A percentile compares a stretch with the other conserved stretches of the same genome.
Conservation (phyloP, 2,113 vertebrate species). For the Corythoichthys intestinalis region DNA sequence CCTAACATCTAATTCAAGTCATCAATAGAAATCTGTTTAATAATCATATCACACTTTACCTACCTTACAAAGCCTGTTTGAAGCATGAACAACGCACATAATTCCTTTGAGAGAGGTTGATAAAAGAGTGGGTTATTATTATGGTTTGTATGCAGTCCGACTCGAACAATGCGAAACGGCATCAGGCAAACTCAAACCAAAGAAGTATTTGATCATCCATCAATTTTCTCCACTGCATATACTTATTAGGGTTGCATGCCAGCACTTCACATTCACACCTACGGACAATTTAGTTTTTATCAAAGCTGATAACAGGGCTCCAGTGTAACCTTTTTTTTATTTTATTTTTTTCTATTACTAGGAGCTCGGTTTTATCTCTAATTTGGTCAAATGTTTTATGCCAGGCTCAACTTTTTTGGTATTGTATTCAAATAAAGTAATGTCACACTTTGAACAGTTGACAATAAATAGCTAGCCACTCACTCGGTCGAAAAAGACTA, state of each 20-base stretch:
- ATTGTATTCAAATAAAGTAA: no score
- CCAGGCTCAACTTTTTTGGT: no score
- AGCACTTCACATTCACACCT: background rate
- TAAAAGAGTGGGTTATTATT: slow-evolving; percentile 2
- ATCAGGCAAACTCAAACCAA: background rate
- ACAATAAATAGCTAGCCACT: no score
- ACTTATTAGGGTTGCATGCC: background rate
- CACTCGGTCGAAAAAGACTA: no score
- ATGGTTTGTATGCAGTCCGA: background rate
- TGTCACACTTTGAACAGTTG: no score
- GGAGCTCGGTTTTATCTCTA: no score
- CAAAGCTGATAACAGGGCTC: no score
- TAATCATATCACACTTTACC: background rate
- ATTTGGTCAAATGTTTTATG: no score
- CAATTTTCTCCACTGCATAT: background rate
- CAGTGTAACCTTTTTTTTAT: no score
- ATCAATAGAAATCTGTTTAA: background rate
- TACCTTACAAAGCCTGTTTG: background rate
- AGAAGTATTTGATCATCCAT: background rate
- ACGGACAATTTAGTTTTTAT: no score
- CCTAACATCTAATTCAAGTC: background rate
- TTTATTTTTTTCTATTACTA: no score
- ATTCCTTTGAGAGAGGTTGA: background rate
- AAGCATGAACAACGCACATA: background rate
- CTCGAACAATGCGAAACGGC: background rate